Evolutionary conservation across 2,888 invertebrate genomes (phyloP), one percentile per base, ranked within the genome.

Genomic region (Tolmerus cingulatus): DNA sequence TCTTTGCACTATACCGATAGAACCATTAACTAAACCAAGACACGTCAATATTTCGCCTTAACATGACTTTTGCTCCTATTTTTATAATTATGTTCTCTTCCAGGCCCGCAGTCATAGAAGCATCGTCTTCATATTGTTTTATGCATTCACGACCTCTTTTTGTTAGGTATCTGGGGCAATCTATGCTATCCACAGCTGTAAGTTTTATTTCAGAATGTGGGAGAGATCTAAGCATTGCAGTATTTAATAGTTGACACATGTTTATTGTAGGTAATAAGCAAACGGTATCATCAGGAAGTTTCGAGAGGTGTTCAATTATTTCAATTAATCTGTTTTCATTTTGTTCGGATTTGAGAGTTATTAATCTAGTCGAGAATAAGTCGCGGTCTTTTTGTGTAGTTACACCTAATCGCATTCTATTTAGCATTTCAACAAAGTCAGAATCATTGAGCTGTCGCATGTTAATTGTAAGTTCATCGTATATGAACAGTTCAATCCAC

Each of bases 231-330:
- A 87, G 66, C 86, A 87, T 87, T 30, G 86, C 86, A 30, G 46
- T 37, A 30, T 77, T 87, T 86, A 89, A 40, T 40, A 12, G 82
- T 66, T 87, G 87, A 76, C 43, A 89, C 86, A 89, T 87, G 14
- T 87, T 87, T 85, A 86, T 87, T 30, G 19, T 55, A 0, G 88
- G 88, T 30, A 87, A 55, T n/a, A 89, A 57, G 79, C 81, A 46
- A 23, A 27, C 78, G 9, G 82, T 84, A 57, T 84, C 34, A 8
- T 55, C 34, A 57, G 57, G 57, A 30, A 57, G 34, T 37, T 57
- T 55, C 1, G 43, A 43, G 43, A 81, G 43, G 23, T 46, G 14
- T 81, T 79, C 46, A 46, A 34, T 43, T 43, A 79, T 46, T 46
- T 79, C 79, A 19, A 30, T 12, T 12, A 81, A 81, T 46, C 46